Percentiles rank a stretch among this genome's conserved stretches.
Conservation (phyloP, 2,797 vertebrate species). For the Mallotus villosus region DNA sequence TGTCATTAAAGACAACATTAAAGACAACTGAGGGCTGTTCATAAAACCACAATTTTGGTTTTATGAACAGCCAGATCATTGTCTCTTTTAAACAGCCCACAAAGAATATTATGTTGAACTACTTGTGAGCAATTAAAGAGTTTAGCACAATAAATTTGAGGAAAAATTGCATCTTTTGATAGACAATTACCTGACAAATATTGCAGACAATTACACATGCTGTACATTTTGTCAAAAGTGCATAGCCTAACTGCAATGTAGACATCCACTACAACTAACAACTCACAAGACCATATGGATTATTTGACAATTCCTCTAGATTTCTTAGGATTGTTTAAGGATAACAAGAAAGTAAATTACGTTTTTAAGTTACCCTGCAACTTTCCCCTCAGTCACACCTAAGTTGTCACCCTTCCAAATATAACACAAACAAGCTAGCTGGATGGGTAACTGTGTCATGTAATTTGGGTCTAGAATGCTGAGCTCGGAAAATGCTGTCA, state of each 20-base stretch:
- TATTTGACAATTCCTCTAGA: too few species aligned
- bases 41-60: too few species aligned
- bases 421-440: not conserved
- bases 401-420: not conserved
- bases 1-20: not conserved
- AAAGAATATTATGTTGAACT: conserved; percentile 3
- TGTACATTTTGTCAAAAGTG: too few species aligned
- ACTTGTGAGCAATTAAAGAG: too few species aligned
- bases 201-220: not conserved
- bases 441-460: conserved; percentile 25
- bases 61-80: not conserved
- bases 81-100: not conserved
- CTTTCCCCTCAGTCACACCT: not conserved
- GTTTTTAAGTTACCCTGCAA: not conserved
- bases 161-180: not conserved
- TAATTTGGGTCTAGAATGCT: conserved; percentile 25
- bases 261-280: too few species aligned
- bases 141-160: not conserved
- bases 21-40: not conserved
- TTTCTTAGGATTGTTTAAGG: too few species aligned
- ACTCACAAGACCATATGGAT: too few species aligned
- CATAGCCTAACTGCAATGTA: too few species aligned
- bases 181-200: conserved; percentile 6
- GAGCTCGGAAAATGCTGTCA: conserved; percentile 28
- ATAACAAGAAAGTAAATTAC: too few species aligned